phyloP scores from a whole-genome alignment of 2,888 invertebrate species.

The Megastigmus dorsalis region DNA sequence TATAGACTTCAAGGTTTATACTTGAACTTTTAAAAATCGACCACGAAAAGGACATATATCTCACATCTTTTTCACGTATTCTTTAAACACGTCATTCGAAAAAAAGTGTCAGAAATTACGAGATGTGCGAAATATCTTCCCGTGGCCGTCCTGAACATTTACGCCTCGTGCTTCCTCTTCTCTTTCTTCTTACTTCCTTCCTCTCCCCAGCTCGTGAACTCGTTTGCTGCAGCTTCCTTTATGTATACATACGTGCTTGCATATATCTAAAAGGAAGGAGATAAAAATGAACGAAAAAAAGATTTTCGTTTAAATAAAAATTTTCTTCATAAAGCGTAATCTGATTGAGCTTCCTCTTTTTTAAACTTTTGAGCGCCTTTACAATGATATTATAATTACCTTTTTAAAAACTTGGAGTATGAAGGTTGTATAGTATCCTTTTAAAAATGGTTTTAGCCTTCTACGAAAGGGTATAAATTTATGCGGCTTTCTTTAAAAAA shows the following conservation, averaged over 20 bases:
- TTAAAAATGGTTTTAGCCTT: too few relatives aligned
- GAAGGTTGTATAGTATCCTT: too few relatives aligned
- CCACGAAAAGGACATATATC: constrained; percentile 5
- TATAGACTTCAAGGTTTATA: too few relatives aligned
- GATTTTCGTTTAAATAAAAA: constrained; percentile 26
- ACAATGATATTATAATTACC: too few relatives aligned
- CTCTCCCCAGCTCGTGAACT: constrained; percentile 30
- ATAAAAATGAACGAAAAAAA: constrained; percentile 3
- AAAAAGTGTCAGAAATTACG: constrained; percentile 49
- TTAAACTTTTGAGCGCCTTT: not conserved
- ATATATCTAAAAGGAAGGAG: not conserved
- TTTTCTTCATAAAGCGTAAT: constrained; percentile 11
- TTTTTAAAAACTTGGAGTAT: too few relatives aligned
- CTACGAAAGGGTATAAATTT: too few relatives aligned
- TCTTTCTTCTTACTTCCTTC: constrained; percentile 46
- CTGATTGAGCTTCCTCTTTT: not conserved
- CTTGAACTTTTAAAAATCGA: too few relatives aligned
- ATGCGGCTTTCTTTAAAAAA: too few relatives aligned
- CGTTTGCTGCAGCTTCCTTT: constrained; percentile 35
- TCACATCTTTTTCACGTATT: not conserved
- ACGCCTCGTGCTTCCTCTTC: constrained; percentile 43
- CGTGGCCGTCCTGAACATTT: constrained; percentile 40
- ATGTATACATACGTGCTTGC: constrained; percentile 6
- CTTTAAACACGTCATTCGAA: constrained; percentile 31
- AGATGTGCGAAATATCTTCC: constrained; percentile 45